phyloP scores from a whole-genome alignment of 2,888 invertebrate species.

The Palloptera scutellata region DNA sequence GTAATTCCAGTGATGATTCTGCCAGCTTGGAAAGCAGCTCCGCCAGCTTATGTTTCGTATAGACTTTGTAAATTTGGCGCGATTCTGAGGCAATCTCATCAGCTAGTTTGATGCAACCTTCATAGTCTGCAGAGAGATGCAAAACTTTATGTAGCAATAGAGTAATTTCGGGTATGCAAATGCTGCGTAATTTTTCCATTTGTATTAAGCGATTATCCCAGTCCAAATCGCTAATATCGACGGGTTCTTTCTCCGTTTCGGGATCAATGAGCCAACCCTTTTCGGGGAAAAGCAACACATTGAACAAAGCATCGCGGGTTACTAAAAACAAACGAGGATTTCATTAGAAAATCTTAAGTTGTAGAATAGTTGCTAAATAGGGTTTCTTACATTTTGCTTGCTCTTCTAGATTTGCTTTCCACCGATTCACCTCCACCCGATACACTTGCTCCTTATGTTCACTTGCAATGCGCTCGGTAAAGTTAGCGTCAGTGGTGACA shows the following conservation, averaged over 20 bases:
- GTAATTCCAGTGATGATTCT: constrained; percentile 77
- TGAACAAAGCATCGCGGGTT: constrained; percentile 81
- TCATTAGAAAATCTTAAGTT: not conserved
- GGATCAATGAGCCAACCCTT: constrained; percentile 89
- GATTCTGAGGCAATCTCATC: constrained; percentile 83
- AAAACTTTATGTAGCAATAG: constrained; percentile 82
- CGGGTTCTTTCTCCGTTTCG: constrained; percentile 66
- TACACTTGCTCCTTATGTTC: constrained; percentile 85
- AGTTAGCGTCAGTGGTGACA: constrained; percentile 71
- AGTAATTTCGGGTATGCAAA: constrained; percentile 85
- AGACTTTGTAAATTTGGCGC: constrained; percentile 81
- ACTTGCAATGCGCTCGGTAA: constrained; percentile 87
- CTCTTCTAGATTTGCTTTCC: constrained; percentile 74
- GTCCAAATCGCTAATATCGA: constrained; percentile 64
- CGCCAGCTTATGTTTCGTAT: constrained; percentile 77
- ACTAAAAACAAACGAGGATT: constrained; percentile 62
- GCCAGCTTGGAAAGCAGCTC: constrained; percentile 80
- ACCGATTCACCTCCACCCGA: constrained; percentile 79
- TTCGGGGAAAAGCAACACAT: constrained; percentile 87
- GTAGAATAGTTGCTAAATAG: not conserved
- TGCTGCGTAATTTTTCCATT: constrained; percentile 76
- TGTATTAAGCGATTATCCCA: constrained; percentile 70
- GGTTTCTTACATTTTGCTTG: constrained; percentile 71
- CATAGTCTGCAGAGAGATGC: constrained; percentile 76
- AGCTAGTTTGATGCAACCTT: constrained; percentile 81